A percentile compares a stretch with the other conserved stretches of the same genome.
These are phyloP conservation scores for Chlamydotis undulata DNA, from an alignment of 2,113 vertebrate species.

Conservation along the genomic window DNA sequence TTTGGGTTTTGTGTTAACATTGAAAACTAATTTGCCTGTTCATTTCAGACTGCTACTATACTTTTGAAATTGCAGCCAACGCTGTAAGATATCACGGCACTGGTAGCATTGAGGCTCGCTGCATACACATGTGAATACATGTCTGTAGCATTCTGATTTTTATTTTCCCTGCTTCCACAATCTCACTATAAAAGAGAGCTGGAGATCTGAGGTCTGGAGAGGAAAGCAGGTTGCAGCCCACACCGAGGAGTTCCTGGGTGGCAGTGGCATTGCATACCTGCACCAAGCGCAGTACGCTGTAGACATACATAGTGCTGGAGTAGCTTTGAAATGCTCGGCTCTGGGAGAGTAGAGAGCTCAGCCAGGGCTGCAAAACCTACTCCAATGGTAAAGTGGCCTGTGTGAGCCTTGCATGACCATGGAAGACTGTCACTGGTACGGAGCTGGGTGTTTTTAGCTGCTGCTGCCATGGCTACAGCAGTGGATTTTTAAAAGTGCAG, in stretches of 20 bases:
- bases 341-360: background rate
- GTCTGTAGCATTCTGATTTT: background rate
- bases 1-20: background rate
- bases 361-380: background rate
- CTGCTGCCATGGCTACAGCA: background rate
- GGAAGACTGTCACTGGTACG: background rate
- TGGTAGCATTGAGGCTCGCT: background rate
- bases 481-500: background rate
- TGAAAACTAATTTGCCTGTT: background rate
- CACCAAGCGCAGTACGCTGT: background rate
- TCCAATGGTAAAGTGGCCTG: background rate
- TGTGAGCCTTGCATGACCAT: accelerated
- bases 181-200: background rate
- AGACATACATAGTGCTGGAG: accelerated
- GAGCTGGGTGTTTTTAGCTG: background rate
- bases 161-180: background rate
- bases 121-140: background rate
- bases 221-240: background rate
- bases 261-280: background rate
- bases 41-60: background rate
- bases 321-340: background rate
- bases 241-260: background rate
- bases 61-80: background rate
- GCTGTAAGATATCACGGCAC: background rate
- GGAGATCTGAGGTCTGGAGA: background rate